Evolutionary conservation across 30 jellyfish, hydroid and myxozoan species (phyloP), one percentile per base, ranked within the genome.

Genomic region (Rhopilema esculentum): DNA sequence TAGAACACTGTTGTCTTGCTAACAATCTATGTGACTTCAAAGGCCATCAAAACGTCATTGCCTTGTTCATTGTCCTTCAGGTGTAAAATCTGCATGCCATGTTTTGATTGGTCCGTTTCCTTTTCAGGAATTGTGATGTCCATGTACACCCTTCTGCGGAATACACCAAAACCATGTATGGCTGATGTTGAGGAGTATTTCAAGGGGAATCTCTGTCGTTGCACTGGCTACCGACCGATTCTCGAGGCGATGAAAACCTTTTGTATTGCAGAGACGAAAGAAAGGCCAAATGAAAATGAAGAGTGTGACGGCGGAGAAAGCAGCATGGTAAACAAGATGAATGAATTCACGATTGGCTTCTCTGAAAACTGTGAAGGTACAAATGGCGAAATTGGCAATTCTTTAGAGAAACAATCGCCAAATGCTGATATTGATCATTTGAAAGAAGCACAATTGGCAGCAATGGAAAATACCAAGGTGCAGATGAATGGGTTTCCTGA

Each of bases 211-310:
- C 70, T 80, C 8, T 80, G 89, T 64, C 80, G 91, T 8, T 80
- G 89, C 51, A 80, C 89, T 28, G 89, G 89, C 20, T 80, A 80
- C 70, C 66, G 89, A 33, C 73, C 65, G 21, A 80, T 80, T 7
- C 40, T 66, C 27, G 75, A 32, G 28, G 48, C 81, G 33, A 51
- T 80, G 75, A 62, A 66, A 17, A 8, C 89, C 8, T 67, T 80
- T 23, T 51, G 79, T 23, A 53, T 16, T 9, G 67, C 4, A 51
- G 71, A 26, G 15, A 18, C 16, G 4, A 32, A 8, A 24, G 4
- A 33, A 12, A 67, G 1, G 2, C 22, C 4, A 18, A 18, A 18
- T 18, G 72, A 21, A 63, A 21, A 63, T 63, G 1, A 15, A 6
- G n/a, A 24, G 78, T 24, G 7, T 21, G 23, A 7, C 6, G 31